Conservation (phyloP, 2,113 vertebrate genomes). For the Hippocampus mohnikei region DNA sequence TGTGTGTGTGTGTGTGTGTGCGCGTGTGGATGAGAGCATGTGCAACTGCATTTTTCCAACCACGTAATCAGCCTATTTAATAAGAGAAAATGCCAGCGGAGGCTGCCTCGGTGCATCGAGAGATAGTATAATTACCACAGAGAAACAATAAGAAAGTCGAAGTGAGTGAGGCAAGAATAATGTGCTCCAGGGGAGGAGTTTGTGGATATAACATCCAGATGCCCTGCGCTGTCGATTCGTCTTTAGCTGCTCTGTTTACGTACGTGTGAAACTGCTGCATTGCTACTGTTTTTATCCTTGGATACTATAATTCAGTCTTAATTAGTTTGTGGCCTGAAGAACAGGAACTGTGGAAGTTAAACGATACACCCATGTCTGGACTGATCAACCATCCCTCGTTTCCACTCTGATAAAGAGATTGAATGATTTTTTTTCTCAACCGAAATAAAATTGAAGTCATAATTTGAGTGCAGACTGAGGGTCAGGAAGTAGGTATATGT, state of each 20-base stretch:
- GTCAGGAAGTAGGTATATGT: not conserved
- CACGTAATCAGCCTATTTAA: constrained; percentile 9
- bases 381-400: no score
- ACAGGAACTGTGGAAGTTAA: no score
- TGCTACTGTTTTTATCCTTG: not conserved
- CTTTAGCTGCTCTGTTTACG: constrained; percentile 49
- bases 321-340: no score
- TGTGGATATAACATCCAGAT: constrained; percentile 57
- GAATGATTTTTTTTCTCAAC: no score
- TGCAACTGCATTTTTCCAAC: not conserved
- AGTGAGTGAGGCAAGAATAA: constrained; percentile 20
- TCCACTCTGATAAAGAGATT: no score
- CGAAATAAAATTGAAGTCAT: not conserved
- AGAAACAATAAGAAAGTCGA: constrained; percentile 18
- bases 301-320: not conserved
- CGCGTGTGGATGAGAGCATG: not conserved
- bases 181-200: constrained; percentile 53
- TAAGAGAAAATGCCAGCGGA: constrained; percentile 19
- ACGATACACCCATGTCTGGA: no score
- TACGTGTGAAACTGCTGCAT: constrained; percentile 31
- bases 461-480: not conserved
- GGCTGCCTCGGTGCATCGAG: not conserved
- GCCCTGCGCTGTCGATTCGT: constrained; percentile 60
- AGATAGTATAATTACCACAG: constrained; percentile 12
- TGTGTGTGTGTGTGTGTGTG: not conserved